Evolutionary conservation across 1,140 invertebrate genomes (phyloP), one percentile per base, ranked within the genome.

Genomic region (Drosophila baimaii): DNA sequence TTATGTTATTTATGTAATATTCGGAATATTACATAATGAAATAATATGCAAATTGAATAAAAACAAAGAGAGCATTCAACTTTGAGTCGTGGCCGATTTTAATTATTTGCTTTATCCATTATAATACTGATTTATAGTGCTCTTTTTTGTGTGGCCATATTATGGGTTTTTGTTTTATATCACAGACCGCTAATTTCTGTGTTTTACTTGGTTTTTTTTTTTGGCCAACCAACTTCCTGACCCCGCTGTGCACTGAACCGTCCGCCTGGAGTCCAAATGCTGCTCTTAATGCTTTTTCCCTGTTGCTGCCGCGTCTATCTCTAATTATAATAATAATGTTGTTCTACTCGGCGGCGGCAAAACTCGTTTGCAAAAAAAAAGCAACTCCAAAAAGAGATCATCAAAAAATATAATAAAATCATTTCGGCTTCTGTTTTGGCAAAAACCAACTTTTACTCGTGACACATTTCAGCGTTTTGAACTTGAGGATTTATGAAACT

Each of bases 251-350:
- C 83, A 79, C 39, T 78, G 79, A 88, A 83, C 83, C 83, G 41
- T 79, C 46, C 78, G 41, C 69, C 55, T 66, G 59, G 59, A 71
- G 73, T 73, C 75, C 61, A 56, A 75, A 59, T 72, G 75, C 74
- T 62, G 66, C 75, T 70, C 52, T 79, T 86, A 86, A 88, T 86
- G 82, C 79, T 63, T 88, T 63, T 66, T 77, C 69, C 56, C 51
- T 82, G 83, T 69, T 69, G 25, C 49, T 19, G 49, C 29, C 55
- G n/a, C 56, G 65, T 72, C 74, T 64, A 76, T 86, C 75, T 82
- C 83, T 88, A 82, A 86, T 88, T 86, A 88, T 88, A 79, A 88
- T 86, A 86, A 86, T 86, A 86, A 86, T 82, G 81, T 72, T 88
- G 79, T 79, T 82, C 66, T 79, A 73, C 74, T 79, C 72, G 31